Conservation (phyloP, 1,140 invertebrate species). For the Arion vulgaris region DNA sequence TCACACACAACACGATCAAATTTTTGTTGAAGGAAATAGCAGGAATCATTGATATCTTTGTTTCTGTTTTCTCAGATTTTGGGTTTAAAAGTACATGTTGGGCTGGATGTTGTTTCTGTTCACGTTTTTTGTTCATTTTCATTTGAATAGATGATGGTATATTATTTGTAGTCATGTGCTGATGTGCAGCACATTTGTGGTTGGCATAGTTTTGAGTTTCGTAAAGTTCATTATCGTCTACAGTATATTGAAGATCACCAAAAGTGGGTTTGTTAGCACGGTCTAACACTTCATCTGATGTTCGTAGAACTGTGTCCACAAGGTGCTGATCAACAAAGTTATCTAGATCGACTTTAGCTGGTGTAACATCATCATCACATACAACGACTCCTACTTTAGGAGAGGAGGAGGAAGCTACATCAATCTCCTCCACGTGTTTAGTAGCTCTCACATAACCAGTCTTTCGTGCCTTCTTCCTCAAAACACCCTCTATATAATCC, state of each 20-base stretch:
- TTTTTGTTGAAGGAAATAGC: conserved; percentile 67
- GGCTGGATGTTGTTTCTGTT: not conserved
- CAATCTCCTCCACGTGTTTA: conserved; percentile 30
- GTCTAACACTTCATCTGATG: not conserved
- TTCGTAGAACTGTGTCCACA: not conserved
- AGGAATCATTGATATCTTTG: conserved; percentile 29
- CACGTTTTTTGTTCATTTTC: not conserved
- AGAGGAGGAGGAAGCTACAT: not conserved
- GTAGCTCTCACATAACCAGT: conserved; percentile 65
- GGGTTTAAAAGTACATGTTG: not conserved
- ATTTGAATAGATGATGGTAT: not conserved
- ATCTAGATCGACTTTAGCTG: not conserved
- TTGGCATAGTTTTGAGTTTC: conserved; percentile 42
- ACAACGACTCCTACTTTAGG: conserved; percentile 1
- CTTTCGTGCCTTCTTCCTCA: conserved; percentile 61
- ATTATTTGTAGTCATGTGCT: not conserved
- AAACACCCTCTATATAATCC: conserved; percentile 67
- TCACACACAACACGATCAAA: conserved; percentile 65
- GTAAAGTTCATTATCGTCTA: conserved; percentile 20
- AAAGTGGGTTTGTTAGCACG: not conserved
- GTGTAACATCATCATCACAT: not conserved
- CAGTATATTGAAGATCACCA: not conserved
- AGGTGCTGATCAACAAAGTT: not conserved
- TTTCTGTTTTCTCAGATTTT: not conserved
- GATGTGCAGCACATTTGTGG: conserved; percentile 39